Base-by-base conservation (phyloP, 1,140 invertebrate genomes). In the Leucophenga varia region DNA sequence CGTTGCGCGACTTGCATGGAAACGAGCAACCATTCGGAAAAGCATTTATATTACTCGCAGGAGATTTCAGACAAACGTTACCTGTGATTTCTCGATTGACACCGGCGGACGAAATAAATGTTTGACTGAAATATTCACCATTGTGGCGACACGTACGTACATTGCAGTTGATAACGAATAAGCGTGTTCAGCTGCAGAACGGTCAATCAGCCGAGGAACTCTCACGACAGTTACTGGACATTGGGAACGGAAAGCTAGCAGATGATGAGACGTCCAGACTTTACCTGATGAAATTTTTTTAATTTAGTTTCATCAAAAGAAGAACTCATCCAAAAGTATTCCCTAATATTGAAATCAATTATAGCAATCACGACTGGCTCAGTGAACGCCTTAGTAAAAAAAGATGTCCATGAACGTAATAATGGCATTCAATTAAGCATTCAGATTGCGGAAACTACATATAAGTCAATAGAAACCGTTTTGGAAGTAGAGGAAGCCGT, bases 51-150 rank as follows among this genome's bases (percentile, higher is more conserved):
- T 40, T 72, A 30, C 41, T 60, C 21, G 51, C 50, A 14, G 58
- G 55, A 12, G 54, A 61, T 47, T 65, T 73, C 44, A 34, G 57
- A 35, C 49, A 69, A 51, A 51, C 52, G 19, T 43, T 67, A 21
- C 57, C 57, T 32, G 42, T 68, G 21, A 49, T 57, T 49, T 9
- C 35, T 21, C 18, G 19, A 35, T 59, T 54, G n/a, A 47, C 40
- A 28, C 47, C n/a, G n/a, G n/a, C n/a, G n/a, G n/a, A 31, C 39
- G 64, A 63, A 52, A 35, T 59, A 21, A 50, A 61, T 52, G 43
- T 41, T 41, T 57, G 39, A 35, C 19, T 59, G 19, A 50, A 59
- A 37, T 16, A 36, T 43, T 49, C 28, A 35, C 7, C 35, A 40
- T 42, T 56, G 40, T 52, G 49, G 40, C 20, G 19, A 31, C 44